Percentiles rank a stretch among this genome's conserved stretches.
These are phyloP conservation scores for Poeciliopsis presidionis DNA, from an alignment of 2,797 vertebrate genomes.

Conservation along the genomic window DNA sequence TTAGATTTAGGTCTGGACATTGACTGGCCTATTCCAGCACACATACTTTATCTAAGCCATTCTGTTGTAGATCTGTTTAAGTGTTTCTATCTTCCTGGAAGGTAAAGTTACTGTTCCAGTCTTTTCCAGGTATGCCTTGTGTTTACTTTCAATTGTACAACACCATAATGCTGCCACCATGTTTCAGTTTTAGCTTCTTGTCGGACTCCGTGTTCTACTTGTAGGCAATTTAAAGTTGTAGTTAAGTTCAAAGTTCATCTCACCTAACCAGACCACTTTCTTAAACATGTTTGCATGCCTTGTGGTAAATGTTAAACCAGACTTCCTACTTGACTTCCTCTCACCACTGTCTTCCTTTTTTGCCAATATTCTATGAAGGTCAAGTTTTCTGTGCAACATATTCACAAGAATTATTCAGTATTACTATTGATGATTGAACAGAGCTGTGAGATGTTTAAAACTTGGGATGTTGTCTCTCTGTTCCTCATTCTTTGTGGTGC, in stretches of 20 bases:
- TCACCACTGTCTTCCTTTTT: neutral
- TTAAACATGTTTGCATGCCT: neutral
- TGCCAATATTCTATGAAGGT: neutral
- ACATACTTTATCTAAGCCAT: neutral
- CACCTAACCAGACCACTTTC: neutral
- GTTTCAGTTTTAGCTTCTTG: neutral
- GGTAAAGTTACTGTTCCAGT: neutral
- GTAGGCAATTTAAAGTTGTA: neutral
- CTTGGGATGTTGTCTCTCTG: neutral
- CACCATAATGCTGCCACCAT: neutral
- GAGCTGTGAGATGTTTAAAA: neutral
- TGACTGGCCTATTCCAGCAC: neutral
- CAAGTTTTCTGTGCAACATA: neutral
- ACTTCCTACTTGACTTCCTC: neutral
- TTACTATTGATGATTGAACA: neutral
- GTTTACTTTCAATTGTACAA: neutral
- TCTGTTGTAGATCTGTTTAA: neutral
- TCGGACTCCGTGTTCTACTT: neutral
- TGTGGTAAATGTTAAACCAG: neutral
- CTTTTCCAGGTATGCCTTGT: neutral
- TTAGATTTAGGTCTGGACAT: neutral
- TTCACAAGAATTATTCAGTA: neutral
- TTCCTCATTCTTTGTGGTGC: neutral
- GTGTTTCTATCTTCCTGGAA: neutral
- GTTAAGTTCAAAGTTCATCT: neutral